Base-by-base conservation (phyloP, 2,888 invertebrate species). In the Ophion obscuratus region DNA sequence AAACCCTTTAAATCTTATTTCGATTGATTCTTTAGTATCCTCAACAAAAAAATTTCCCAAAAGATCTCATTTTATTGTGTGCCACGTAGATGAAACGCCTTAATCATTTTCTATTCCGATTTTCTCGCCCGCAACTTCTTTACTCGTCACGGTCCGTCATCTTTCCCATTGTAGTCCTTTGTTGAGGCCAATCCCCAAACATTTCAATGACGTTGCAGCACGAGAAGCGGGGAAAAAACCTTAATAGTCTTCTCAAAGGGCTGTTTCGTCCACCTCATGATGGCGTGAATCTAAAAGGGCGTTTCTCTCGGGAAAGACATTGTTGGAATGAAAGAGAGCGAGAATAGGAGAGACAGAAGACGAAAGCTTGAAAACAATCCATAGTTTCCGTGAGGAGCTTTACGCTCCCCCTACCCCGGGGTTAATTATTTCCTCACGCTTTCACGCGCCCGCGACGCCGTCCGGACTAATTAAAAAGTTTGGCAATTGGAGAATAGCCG, bases 401-500 rank as follows among this genome's bases (percentile, higher is more conserved):
- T 57, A 53, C 81, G 80, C 80, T 83, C 83, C 83, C 61, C 73
- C 68, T 75, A 75, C 83, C 78, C 70, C 73, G 81, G 53, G 81
- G 86, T 83, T 83, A 86, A 86, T 86, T 86, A 86, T 83, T 86
- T 86, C 86, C 83, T 83, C 83, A 81, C 81, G 83, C 83, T 83
- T 83, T 77, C 83, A 75, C 81, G 81, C 74, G 83, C 75, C 78
- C 70, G 83, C 78, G 66, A 75, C 81, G 74, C 74, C 83, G 83
- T 78, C 47, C 78, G 88, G 84, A 88, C 85, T 85, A 89, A 91
- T 91, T 90, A 89, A 90, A 90, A 91, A 90, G 91, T 91, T 90
- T 87, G 87, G 85, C 88, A 82, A 87, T 88, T 88, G 81, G 87
- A 76, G 81, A 89, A 89, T 83, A 80, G 85, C 74, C 79, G 82